These are phyloP conservation scores for Stomatorhinus walkeri DNA, from an alignment of 2,797 vertebrate species.

Conservation along the genomic window DNA sequence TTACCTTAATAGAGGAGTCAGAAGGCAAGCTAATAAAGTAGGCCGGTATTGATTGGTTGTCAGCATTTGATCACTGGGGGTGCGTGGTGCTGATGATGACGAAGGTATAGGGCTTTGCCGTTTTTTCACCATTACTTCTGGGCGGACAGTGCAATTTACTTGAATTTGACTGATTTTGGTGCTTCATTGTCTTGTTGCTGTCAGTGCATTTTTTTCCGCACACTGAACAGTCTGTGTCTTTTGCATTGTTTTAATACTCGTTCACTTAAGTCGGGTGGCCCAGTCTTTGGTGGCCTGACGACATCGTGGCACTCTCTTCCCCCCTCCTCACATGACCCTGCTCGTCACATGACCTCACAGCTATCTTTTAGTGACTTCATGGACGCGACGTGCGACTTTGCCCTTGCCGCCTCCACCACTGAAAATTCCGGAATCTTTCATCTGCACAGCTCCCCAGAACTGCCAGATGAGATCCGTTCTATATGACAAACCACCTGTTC, in stretches of 20 bases:
- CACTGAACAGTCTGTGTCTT: neutral
- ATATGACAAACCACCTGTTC: neutral
- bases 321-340: neutral
- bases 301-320: neutral
- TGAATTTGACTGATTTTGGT: neutral
- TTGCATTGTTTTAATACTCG: neutral
- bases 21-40: slow-evolving; percentile 10
- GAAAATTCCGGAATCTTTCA: neutral
- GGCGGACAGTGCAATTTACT: slow-evolving; percentile 1
- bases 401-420: neutral
- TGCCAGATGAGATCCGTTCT: neutral
- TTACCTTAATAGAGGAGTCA: slow-evolving; percentile 8
- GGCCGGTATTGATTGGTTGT: slow-evolving; percentile 3
- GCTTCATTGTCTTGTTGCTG: neutral
- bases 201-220: neutral
- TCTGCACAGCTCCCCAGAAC: neutral
- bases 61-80: neutral
- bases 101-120: neutral
- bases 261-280: neutral
- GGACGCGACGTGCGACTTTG: neutral
- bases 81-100: neutral
- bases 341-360: neutral
- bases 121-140: slow-evolving; percentile 8
- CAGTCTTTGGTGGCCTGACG: neutral
- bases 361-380: neutral